These are phyloP conservation scores for Isoperla grammatica DNA, from an alignment of 2,888 invertebrate species.

Conservation along the genomic window DNA sequence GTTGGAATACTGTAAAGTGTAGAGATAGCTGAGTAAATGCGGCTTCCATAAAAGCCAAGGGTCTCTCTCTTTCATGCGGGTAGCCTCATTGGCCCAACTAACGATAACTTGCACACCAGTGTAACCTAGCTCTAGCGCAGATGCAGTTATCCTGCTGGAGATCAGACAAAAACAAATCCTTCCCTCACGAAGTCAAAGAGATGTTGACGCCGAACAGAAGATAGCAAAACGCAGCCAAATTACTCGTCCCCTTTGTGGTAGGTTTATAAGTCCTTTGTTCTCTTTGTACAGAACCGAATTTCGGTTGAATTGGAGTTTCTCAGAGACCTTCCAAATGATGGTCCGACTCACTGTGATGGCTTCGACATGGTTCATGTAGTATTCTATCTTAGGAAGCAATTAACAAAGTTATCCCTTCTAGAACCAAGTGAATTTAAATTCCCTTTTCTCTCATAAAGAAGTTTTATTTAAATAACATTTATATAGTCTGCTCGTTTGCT, in stretches of 20 bases:
- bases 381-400: constrained; percentile 4
- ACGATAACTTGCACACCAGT: too few species aligned
- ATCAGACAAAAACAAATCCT: constrained; percentile 16
- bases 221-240: constrained; percentile 17
- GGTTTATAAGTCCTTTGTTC: constrained; percentile 19
- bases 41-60: too few species aligned
- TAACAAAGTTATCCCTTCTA: constrained; percentile 10
- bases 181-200: constrained; percentile 10
- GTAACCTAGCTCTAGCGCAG: too few species aligned
- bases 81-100: too few species aligned
- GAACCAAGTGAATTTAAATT: constrained; percentile 1
- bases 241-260: constrained; percentile 19
- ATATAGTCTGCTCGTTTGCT: too few species aligned
- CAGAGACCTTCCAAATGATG: constrained; percentile 7
- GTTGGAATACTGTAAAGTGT: too few species aligned
- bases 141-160: too few species aligned
- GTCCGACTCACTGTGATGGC: constrained; percentile 6
- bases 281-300: constrained; percentile 8
- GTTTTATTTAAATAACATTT: constrained; percentile 1
- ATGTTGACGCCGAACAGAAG: constrained; percentile 8
- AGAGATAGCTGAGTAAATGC: too few species aligned
- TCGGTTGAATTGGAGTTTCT: neutral
- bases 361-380: neutral
- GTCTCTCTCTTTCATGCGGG: too few species aligned
- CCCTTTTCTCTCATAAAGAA: neutral